A percentile compares a stretch with the other conserved stretches of the same genome.
Evolutionary conservation across 2,797 vertebrate species (phyloP).

Genomic region (Cyprinella venusta): DNA sequence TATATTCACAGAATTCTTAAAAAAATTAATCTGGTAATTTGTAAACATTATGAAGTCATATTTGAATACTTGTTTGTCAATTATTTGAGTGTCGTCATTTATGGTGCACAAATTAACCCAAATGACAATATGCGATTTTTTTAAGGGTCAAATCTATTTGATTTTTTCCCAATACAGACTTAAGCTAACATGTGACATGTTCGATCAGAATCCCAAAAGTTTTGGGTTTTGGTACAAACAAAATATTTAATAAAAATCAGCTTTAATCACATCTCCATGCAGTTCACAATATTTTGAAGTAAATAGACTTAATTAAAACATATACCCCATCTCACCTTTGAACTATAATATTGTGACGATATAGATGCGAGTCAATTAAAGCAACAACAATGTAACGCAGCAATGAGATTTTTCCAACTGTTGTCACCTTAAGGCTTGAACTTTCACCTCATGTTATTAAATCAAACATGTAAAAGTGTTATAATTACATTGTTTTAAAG

Average conservation of each 20-base stretch:
- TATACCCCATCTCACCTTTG: conserved; percentile 10
- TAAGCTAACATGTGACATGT: neutral
- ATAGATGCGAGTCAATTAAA: neutral
- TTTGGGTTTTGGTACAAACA: neutral
- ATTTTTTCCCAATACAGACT: neutral
- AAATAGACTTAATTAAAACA: conserved; percentile 16
- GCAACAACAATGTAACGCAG: neutral
- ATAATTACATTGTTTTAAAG: no score
- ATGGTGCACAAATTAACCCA: neutral
- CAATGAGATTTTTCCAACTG: neutral
- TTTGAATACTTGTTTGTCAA: neutral
- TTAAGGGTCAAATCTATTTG: neutral
- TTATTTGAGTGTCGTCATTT: neutral
- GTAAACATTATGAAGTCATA: neutral
- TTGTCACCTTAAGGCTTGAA: conserved; percentile 22
- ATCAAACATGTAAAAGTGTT: neutral
- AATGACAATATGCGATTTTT: neutral
- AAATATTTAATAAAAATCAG: neutral
- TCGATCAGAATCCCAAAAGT: neutral
- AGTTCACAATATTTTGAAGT: neutral
- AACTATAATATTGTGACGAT: neutral
- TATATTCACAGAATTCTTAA: conserved; percentile 3
- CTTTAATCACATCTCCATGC: conserved; percentile 15
- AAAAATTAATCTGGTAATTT: neutral
- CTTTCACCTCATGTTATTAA: neutral